Base-by-base conservation (phyloP, 2,113 vertebrate genomes). In the Rhinopomastus cyanomelas region DNA sequence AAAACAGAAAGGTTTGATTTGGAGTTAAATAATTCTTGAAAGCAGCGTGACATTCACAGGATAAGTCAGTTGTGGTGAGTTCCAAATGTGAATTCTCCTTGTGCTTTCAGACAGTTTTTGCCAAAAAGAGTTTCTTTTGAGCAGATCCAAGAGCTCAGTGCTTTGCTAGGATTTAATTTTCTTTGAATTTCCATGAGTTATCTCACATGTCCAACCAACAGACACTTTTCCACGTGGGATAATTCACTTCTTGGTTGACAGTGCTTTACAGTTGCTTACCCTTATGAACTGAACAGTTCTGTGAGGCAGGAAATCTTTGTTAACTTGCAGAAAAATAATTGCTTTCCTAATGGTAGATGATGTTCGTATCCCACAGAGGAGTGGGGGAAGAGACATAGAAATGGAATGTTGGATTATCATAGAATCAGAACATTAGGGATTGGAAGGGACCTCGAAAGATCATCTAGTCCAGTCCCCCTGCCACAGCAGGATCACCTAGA, bases 1-100 rank as follows among this genome's bases (percentile, higher is more conserved):
- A 94, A 52, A 89, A 39, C 42, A 11, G 5, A 44, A 39, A 61
- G 86, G 46, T 79, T 95, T 84, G 74, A 66, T 92, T 90, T 76
- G 48, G 51, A 91, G 77, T 89, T 20, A 74, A 88, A 72, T 23
- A 61, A 22, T 85, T 90, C 59, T 52, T 60, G 61, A 69, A 87
- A 80, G 61, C 69, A 90, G 34, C 4, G 74, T 90, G 29, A 61
- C 59, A 26, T 72, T 71, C 20, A 51, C 8, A 32, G 52, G 42
- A 27, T 23, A 92, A 78, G 14, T 36, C 39, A 49, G 5, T 72
- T 67, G 32, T 73, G 18, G 9, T 60, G 37, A 0, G 0, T 72
- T 94, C 57, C 57, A 68, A 78, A 75, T 57, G 46, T 34, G 30
- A 13, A 0, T 53, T 86, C 16, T 85, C 25, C 60, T 87, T 62